These are phyloP conservation scores for Eudyptes chrysolophus DNA, from an alignment of 2,113 vertebrate genomes.

Conservation along the genomic window DNA sequence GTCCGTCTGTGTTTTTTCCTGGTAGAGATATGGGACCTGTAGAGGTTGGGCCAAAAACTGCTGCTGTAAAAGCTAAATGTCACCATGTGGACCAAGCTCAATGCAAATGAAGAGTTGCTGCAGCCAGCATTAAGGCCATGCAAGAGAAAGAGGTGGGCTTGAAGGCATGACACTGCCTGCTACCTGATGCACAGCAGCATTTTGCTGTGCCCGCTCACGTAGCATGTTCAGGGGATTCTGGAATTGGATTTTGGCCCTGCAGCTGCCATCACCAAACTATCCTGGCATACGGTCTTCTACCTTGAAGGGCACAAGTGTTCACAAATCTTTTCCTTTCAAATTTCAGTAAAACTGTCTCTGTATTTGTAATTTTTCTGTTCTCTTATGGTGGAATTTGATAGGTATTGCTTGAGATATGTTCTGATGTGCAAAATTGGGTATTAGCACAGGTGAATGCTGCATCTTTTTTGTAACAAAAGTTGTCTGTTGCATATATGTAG, in stretches of 20 bases:
- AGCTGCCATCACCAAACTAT: not conserved
- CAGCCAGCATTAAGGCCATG: not conserved
- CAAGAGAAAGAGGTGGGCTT: not conserved
- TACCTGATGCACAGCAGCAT: not conserved
- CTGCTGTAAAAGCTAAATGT: not conserved
- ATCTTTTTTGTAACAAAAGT: not conserved
- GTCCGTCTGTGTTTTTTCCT: not conserved
- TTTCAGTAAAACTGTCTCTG: not conserved
- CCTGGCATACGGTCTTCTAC: not conserved
- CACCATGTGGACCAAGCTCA: not conserved
- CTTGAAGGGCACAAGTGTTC: not conserved
- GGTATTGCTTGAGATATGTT: not conserved
- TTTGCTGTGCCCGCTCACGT: not conserved
- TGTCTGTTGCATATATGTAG: not conserved
- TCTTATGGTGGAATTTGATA: not conserved
- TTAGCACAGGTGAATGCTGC: not conserved
- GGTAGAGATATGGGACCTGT: not conserved
- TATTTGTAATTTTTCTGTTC: not conserved
- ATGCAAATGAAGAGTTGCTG: not conserved
- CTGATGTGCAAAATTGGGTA: not conserved
- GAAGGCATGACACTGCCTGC: accelerated
- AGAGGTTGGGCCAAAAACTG: not conserved
- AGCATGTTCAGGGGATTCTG: not conserved
- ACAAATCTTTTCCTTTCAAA: not conserved
- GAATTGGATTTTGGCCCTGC: not conserved